These are phyloP conservation scores for Rhynchomys soricoides DNA, from an alignment of 2,113 vertebrate species.

Conservation along the genomic window DNA sequence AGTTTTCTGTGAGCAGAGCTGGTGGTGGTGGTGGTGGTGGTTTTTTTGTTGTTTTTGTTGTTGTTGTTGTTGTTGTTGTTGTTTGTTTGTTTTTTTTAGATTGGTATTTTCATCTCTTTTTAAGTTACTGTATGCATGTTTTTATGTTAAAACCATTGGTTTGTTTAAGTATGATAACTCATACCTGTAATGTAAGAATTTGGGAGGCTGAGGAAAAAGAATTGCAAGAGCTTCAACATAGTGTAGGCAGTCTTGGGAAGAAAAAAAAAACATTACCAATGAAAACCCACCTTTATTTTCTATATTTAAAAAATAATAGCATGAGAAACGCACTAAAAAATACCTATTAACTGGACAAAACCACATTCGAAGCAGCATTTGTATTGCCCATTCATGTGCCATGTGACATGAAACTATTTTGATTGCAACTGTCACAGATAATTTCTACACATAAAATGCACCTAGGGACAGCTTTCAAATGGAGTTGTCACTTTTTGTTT, in stretches of 20 bases:
- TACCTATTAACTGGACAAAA: conserved; percentile 83
- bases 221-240: neutral
- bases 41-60: too few species aligned
- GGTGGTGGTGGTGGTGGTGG: too few species aligned
- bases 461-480: conserved; percentile 89
- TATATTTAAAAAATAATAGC: conserved; percentile 73
- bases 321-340: conserved; percentile 71
- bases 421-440: conserved; percentile 88
- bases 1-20: conserved; percentile 72
- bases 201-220: neutral
- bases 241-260: neutral
- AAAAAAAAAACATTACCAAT: neutral
- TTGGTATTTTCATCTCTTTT: conserved; percentile 42
- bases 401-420: conserved; percentile 87
- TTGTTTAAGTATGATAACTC: neutral
- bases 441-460: conserved; percentile 89
- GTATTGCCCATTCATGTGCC: conserved; percentile 83
- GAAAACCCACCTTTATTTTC: conserved; percentile 20
- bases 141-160: conserved; percentile 45
- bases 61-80: too few species aligned
- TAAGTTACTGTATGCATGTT: neutral
- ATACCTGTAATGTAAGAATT: neutral
- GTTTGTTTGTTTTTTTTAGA: conserved; percentile 73
- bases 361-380: conserved; percentile 83
- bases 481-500: conserved; percentile 95